These are phyloP conservation scores for Volucella inanis DNA, from an alignment of 2,888 invertebrate species.

Conservation along the genomic window DNA sequence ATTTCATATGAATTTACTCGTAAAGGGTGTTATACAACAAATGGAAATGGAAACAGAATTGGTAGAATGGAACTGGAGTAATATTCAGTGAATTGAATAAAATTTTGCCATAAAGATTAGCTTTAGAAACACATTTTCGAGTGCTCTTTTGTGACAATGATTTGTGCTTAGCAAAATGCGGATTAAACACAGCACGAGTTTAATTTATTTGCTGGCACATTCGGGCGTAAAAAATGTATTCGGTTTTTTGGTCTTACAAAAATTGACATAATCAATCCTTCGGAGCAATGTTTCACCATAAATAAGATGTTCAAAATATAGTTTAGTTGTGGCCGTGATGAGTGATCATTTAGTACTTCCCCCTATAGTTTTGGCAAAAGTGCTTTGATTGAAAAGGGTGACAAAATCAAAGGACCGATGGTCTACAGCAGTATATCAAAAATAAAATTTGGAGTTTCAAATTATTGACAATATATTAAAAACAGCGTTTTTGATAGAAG, in stretches of 20 bases:
- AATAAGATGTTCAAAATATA: no score
- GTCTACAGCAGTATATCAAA: no score
- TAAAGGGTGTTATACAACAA: background rate
- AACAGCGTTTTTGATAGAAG: no score
- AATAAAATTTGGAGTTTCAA: no score
- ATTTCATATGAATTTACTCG: conserved; percentile 45
- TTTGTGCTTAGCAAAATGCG: conserved; percentile 37
- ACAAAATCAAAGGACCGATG: no score
- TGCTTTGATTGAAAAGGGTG: no score
- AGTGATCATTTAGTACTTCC: no score
- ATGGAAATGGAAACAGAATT: background rate
- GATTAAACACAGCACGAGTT: conserved; percentile 2
- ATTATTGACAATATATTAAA: no score
- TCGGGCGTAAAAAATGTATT: background rate
- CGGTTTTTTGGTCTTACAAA: background rate
- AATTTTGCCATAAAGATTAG: conserved; percentile 53
- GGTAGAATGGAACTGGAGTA: conserved; percentile 6
- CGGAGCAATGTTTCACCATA: no score
- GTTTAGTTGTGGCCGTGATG: no score
- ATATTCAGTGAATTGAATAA: conserved; percentile 60
- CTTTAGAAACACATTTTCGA: conserved; percentile 43
- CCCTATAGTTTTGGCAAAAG: no score
- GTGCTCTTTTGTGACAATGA: conserved; percentile 56
- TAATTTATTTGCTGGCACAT: background rate
- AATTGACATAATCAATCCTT: background rate